These are phyloP conservation scores for Oncorhynchus gorbuscha DNA, from an alignment of 2,113 vertebrate genomes.

Conservation along the genomic window DNA sequence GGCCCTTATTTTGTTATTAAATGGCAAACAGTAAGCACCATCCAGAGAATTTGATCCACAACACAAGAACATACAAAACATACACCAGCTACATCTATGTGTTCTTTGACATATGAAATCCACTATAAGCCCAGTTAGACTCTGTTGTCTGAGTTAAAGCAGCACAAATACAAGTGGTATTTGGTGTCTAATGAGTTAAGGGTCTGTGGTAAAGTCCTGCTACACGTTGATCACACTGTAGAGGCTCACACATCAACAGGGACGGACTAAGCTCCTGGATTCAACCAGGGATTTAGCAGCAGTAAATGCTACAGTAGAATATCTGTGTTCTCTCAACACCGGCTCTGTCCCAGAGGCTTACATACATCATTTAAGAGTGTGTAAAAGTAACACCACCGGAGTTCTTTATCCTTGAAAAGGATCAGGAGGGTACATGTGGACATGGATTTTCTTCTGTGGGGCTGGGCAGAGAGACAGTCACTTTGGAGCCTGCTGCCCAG, in stretches of 20 bases:
- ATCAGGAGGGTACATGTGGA: conserved; percentile 22
- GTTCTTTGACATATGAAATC: neutral
- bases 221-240: too few relatives aligned
- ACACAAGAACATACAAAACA: neutral
- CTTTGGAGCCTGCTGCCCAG: too few relatives aligned
- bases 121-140: neutral
- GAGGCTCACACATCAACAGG: too few relatives aligned
- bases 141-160: neutral
- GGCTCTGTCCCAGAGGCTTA: conserved; percentile 34
- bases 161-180: neutral
- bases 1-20: too few relatives aligned
- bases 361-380: conserved; percentile 64
- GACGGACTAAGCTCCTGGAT: conserved; percentile 28
- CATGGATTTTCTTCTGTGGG: conserved; percentile 23
- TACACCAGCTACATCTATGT: neutral
- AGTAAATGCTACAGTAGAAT: conserved; percentile 46
- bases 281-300: conserved; percentile 49
- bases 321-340: conserved; percentile 23
- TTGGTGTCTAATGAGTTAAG: neutral
- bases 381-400: conserved; percentile 43
- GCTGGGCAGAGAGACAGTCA: too few relatives aligned
- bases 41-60: neutral
- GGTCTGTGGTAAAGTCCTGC: neutral
- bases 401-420: conserved; percentile 30
- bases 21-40: too few relatives aligned